Evolutionary conservation across 1,140 invertebrate species (phyloP).

Genomic region (Lanistes nyassanus): DNA sequence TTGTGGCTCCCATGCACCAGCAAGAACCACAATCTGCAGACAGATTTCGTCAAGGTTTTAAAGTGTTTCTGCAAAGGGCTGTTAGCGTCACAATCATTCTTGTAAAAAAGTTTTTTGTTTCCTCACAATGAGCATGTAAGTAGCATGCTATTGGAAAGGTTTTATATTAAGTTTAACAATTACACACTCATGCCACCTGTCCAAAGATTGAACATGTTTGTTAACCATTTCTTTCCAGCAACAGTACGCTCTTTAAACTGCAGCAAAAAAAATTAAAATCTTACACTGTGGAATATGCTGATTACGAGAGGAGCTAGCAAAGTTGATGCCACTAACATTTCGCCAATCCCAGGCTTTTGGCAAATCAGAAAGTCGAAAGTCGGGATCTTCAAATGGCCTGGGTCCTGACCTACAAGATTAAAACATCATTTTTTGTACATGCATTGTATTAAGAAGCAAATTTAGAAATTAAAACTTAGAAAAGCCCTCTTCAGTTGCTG

Average conservation of each 20-base stretch:
- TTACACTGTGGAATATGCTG: slow-evolving; percentile 69
- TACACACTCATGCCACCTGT: too few relatives aligned
- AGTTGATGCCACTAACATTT: slow-evolving; percentile 68
- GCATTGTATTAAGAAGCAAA: too few relatives aligned
- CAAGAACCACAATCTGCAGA: slow-evolving; percentile 70
- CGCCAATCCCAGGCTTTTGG: slow-evolving; percentile 69
- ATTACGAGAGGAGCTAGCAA: slow-evolving; percentile 68
- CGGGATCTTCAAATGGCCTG: slow-evolving; percentile 55
- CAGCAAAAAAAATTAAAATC: slow-evolving; percentile 17
- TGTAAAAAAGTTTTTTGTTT: too few relatives aligned
- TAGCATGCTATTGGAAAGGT: too few relatives aligned
- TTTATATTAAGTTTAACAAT: too few relatives aligned
- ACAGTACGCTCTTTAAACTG: neutral
- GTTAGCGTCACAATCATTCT: too few relatives aligned
- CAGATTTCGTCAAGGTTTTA: slow-evolving; percentile 2
- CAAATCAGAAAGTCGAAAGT: slow-evolving; percentile 46
- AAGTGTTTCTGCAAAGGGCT: neutral
- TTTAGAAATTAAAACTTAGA: too few relatives aligned
- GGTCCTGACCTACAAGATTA: slow-evolving; percentile 12
- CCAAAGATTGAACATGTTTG: too few relatives aligned
- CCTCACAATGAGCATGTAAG: too few relatives aligned
- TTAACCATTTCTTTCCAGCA: too few relatives aligned
- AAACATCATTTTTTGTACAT: too few relatives aligned
- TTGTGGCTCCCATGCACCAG: slow-evolving; percentile 69
- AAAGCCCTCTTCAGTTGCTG: too few relatives aligned